A percentile compares a stretch with the other conserved stretches of the same genome.
phyloP scores from a whole-genome alignment of 37 sponge, comb jelly and placozoan species.

The Halichondria panicea region DNA sequence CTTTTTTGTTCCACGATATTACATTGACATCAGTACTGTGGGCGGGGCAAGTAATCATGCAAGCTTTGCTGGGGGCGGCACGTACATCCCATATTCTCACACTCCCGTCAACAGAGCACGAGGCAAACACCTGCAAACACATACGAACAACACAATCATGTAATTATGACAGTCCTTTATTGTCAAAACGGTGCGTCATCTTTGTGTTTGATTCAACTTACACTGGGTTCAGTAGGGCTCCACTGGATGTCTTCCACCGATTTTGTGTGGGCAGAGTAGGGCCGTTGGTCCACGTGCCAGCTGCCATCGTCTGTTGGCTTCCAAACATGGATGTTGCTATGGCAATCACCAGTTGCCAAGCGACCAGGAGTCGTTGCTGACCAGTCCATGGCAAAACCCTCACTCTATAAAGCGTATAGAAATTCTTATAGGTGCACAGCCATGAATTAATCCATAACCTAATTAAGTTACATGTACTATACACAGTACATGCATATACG shows the following conservation, averaged over 20 bases:
- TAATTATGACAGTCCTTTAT: neutral
- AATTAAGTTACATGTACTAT: neutral
- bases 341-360: constrained; percentile 90
- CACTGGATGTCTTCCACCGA: constrained; percentile 99
- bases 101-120: constrained; percentile 90
- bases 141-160: neutral
- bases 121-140: constrained; percentile 84
- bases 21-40: constrained; percentile 97
- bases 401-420: constrained; percentile 34
- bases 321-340: constrained; percentile 90
- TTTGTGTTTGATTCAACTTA: constrained; percentile 27
- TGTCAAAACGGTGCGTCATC: neutral
- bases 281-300: constrained; percentile 87
- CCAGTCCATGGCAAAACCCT: constrained; percentile 97
- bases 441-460: no score
- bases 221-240: constrained; percentile 95
- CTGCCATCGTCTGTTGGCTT: constrained; percentile 52
- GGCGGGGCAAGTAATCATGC: constrained; percentile 92
- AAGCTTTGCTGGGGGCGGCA: constrained; percentile 83
- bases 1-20: constrained; percentile 91
- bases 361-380: constrained; percentile 82
- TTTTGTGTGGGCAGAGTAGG: constrained; percentile 74
- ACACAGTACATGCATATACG: neutral
- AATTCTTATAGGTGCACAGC: no score
- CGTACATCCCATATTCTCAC: constrained; percentile 92